Base-by-base conservation (phyloP, 2,113 vertebrate genomes). In the Epinephelus fuscoguttatus region DNA sequence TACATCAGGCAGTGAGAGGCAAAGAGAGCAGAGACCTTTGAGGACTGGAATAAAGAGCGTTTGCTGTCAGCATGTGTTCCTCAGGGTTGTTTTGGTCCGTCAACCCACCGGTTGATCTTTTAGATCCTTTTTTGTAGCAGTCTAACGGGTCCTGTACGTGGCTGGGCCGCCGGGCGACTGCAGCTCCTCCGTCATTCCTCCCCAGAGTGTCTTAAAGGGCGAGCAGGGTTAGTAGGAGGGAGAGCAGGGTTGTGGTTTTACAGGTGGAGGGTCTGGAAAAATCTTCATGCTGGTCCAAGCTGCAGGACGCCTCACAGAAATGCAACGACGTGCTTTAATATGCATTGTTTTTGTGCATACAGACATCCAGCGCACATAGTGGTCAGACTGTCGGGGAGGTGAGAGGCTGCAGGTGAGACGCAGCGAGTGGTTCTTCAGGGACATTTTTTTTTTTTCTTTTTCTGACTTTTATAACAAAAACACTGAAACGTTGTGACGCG, bases 391-490 rank as follows among this genome's bases (percentile, higher is more conserved):
- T 67, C 42, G 40, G 60, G 49, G 59, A 4, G 50, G 64, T 42
- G 68, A 30, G 61, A 47, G 76, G 70, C 78, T 84, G 85, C 50
- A 69, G 21, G 67, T 72, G 71, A 73, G 72, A 83, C 18, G 25
- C 80, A 74, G 80, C 77, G 1, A 84, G 78, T 84, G 78, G 79
- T 82, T 80, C 78, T 86, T 78, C 77, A 25, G 55, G 67, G 45
- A 59, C 27, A 40, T 72, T 60, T 68, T 78, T 85, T 81, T 77
- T 91, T 77, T n/a, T 30, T 27, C 57, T 85, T 59, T 62, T 72
- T 80, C n/a, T 70, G 53, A 72, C 85, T 91, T 92, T 87, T 84
- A 45, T 85, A 88, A 91, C 77, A 95, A 95, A 95, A 95, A 94
- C 87, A 94, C 91, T 91, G 91, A 94, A 92, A 92, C 74, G 25